Evolutionary conservation across 2,888 invertebrate genomes (phyloP).

Genomic region (Hypsopygia costalis): DNA sequence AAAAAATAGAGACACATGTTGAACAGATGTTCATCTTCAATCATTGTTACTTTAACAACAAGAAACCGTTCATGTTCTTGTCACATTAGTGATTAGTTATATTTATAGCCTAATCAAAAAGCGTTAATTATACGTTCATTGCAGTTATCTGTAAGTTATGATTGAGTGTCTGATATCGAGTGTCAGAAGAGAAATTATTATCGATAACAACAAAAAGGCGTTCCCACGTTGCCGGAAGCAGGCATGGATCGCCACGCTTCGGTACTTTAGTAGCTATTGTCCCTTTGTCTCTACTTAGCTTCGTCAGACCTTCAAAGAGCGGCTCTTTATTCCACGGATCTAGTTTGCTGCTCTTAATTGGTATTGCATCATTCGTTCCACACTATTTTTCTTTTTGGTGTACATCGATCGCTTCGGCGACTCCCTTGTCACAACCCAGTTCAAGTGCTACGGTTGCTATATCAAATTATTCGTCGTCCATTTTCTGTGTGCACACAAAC

Average conservation of each 20-base stretch:
- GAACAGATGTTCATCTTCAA: slow-evolving; percentile 3
- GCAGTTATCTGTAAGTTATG: slow-evolving; percentile 8
- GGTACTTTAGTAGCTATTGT: slow-evolving; percentile 70
- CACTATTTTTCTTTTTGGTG: slow-evolving; percentile 47
- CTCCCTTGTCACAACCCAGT: slow-evolving; percentile 29
- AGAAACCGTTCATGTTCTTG: neutral
- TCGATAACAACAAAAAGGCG: slow-evolving; percentile 50
- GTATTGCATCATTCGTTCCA: slow-evolving; percentile 66
- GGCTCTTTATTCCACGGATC: slow-evolving; percentile 56
- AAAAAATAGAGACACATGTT: slow-evolving; percentile 1
- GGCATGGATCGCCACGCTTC: slow-evolving; percentile 67
- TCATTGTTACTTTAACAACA: slow-evolving; percentile 8
- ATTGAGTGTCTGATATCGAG: slow-evolving; percentile 29
- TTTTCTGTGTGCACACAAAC: no score
- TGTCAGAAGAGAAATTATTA: slow-evolving; percentile 44
- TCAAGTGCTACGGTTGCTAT: slow-evolving; percentile 8
- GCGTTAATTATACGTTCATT: slow-evolving; percentile 4
- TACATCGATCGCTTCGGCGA: slow-evolving; percentile 40
- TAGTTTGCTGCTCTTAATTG: slow-evolving; percentile 68
- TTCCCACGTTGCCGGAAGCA: slow-evolving; percentile 73
- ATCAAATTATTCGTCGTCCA: no score
- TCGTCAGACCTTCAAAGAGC: slow-evolving; percentile 59
- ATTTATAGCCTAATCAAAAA: slow-evolving; percentile 6
- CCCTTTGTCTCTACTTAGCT: slow-evolving; percentile 64
- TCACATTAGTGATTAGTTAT: slow-evolving; percentile 3